A percentile compares a stretch with the other conserved stretches of the same genome.
Conservation (phyloP, 1,140 invertebrate genomes). For the Hyles vespertilio region DNA sequence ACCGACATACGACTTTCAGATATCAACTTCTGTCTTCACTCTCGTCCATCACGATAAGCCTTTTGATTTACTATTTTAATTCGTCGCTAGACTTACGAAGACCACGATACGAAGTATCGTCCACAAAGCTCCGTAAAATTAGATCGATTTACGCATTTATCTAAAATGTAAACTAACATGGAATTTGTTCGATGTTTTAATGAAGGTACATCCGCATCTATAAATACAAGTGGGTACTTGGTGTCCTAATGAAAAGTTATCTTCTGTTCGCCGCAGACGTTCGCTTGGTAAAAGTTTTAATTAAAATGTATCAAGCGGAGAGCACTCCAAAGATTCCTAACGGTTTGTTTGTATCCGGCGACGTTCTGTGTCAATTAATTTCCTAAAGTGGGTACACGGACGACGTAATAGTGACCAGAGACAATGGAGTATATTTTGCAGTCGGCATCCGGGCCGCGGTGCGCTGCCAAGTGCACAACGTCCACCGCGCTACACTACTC, state of each 20-base stretch:
- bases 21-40: conserved; percentile 24
- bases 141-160: no score
- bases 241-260: conserved; percentile 33
- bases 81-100: no score
- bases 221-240: background rate
- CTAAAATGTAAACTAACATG: no score
- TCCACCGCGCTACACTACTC: conserved; percentile 4
- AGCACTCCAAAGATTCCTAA: conserved; percentile 46
- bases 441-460: conserved; percentile 33
- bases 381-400: conserved; percentile 48
- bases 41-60: conserved; percentile 41
- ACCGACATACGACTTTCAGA: conserved; percentile 35
- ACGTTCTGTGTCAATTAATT: conserved; percentile 60
- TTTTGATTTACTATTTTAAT: no score
- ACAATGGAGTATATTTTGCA: conserved; percentile 48
- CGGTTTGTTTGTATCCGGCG: conserved; percentile 51
- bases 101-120: no score
- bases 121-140: no score
- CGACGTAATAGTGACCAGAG: conserved; percentile 39
- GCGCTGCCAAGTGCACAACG: conserved; percentile 44
- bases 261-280: conserved; percentile 35
- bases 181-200: no score
- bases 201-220: no score
- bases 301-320: conserved; percentile 62
- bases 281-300: conserved; percentile 62